Percentiles rank a stretch among this genome's conserved stretches.
Evolutionary conservation across 2,888 invertebrate genomes (phyloP).

Genomic region (Idaea straminata): DNA sequence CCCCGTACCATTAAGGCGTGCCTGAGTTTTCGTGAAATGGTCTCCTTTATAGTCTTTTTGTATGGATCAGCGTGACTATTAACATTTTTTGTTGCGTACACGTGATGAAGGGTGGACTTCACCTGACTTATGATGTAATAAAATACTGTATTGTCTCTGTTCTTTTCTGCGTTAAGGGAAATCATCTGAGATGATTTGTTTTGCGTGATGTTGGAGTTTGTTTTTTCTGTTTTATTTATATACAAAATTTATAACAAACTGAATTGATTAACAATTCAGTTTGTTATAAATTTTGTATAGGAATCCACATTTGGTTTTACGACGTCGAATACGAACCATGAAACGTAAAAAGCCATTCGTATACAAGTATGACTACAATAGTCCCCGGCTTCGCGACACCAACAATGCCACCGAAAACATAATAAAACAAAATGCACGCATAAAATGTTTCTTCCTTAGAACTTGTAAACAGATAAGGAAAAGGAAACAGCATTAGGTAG

Average conservation of each 20-base stretch:
- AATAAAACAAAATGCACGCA: constrained; percentile 1
- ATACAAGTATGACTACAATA: neutral
- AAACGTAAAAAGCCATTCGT: neutral
- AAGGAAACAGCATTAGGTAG: neutral
- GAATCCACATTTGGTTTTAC: neutral
- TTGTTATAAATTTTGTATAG: neutral
- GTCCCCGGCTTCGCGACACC: neutral
- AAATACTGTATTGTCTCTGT: neutral
- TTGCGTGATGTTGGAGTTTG: neutral
- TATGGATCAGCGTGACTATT: constrained; percentile 31
- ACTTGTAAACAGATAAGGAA: constrained; percentile 1
- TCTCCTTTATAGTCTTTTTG: constrained; percentile 29
- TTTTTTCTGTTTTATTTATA: neutral
- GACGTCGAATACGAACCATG: neutral
- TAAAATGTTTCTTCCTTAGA: neutral
- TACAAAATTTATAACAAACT: no score
- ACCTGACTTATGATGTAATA: neutral
- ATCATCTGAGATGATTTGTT: neutral
- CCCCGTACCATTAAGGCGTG: constrained; percentile 48
- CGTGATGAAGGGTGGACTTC: neutral
- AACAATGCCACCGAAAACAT: constrained; percentile 1
- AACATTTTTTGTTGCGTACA: constrained; percentile 25
- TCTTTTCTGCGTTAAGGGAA: neutral
- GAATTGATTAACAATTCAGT: neutral
- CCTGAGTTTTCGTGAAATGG: constrained; percentile 34